These are phyloP conservation scores for Onychostruthus taczanowskii DNA, from an alignment of 2,113 vertebrate genomes.

Conservation along the genomic window DNA sequence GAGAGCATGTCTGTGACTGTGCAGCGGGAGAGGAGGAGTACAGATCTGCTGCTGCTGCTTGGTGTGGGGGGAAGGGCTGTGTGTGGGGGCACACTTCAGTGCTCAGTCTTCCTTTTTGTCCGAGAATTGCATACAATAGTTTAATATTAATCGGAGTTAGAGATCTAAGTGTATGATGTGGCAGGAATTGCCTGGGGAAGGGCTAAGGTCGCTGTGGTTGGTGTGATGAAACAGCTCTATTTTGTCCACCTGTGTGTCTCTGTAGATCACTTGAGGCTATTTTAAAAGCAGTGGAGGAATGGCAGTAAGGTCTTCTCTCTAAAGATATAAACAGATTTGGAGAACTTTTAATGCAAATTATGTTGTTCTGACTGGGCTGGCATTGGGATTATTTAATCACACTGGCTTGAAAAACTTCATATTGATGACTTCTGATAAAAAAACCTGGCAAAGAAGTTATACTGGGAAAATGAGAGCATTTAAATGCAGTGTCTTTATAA, in stretches of 20 bases:
- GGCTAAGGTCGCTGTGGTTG: constrained; percentile 58
- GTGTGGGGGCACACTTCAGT: neutral
- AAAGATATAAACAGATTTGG: neutral
- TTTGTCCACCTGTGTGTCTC: constrained; percentile 8
- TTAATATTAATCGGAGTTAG: constrained; percentile 45
- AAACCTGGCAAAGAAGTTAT: neutral
- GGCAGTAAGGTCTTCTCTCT: neutral
- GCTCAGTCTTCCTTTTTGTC: neutral
- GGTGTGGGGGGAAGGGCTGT: too few species aligned
- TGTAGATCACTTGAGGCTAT: constrained; percentile 23
- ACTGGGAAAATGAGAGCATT: neutral
- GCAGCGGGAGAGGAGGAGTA: neutral
- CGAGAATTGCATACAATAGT: neutral
- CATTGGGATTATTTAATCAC: neutral
- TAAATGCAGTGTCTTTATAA: neutral
- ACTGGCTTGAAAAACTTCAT: neutral
- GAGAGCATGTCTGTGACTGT: neutral
- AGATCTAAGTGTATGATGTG: constrained; percentile 43
- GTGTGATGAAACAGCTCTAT: constrained; percentile 34
- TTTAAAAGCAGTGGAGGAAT: neutral
- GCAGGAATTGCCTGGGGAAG: constrained; percentile 49
- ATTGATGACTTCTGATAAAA: neutral
- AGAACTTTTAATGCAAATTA: neutral
- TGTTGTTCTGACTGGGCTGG: neutral
- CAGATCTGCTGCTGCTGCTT: neutral